A percentile compares a stretch with the other conserved stretches of the same genome.
Conservation (phyloP, 2,797 vertebrate species). For the Tinamus major region DNA sequence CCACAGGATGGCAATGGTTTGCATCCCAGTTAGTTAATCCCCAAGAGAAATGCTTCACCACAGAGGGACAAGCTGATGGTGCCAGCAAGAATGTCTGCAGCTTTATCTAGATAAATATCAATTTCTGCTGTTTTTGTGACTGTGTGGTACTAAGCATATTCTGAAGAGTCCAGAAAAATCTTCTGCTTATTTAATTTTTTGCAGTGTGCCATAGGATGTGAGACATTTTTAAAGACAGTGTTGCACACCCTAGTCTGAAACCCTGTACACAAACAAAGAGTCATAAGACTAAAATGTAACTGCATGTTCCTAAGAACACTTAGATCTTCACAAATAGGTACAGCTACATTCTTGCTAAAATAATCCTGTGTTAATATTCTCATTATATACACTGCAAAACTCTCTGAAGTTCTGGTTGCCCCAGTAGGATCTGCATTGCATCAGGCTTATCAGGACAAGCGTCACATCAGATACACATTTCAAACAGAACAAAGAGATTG, state of each 20-base stretch:
- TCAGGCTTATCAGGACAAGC: neutral
- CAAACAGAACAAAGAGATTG: neutral
- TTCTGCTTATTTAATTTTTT: neutral
- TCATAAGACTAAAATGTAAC: neutral
- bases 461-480: neutral
- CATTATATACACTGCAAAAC: neutral
- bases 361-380: neutral
- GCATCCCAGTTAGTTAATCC: neutral
- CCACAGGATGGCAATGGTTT: neutral
- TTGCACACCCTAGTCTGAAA: neutral
- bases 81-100: neutral
- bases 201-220: neutral
- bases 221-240: neutral
- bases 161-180: neutral
- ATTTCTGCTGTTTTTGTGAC: neutral
- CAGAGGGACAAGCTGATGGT: neutral
- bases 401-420: neutral
- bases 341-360: neutral
- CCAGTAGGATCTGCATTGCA: neutral
- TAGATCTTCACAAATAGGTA: neutral
- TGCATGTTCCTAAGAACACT: neutral
- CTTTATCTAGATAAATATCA: neutral
- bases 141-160: neutral
- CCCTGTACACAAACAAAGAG: neutral
- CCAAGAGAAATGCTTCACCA: neutral